Evolutionary conservation across 2,888 invertebrate genomes (phyloP), one percentile per base, ranked within the genome.

Genomic region (Acanthosepion lycidas): DNA sequence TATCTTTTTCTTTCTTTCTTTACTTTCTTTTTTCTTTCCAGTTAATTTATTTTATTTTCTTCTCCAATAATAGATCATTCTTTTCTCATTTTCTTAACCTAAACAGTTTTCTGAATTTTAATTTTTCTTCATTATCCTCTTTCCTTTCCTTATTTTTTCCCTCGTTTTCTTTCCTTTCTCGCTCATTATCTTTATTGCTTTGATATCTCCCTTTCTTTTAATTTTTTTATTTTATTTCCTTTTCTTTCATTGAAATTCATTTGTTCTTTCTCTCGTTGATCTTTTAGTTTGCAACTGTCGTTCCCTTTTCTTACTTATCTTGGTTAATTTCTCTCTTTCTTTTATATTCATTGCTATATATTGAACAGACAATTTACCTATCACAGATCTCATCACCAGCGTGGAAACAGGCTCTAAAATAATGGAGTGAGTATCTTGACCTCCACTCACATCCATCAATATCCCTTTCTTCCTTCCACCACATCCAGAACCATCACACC

Each of bases 341-440:
- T 12, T 78, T n/a, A 28, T 12, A 33, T 78, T 33, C 33, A n/a
- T 78, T 33, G 78, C n/a, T 78, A n/a, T 78, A n/a, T 78, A 78
- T 78, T 15, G 78, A 78, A 78, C n/a, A 78, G 78, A 78, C 78
- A 78, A 78, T 78, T 78, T 78, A 78, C 78, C 78, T 78, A n/a
- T 78, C 78, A 78, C 78, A 78, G 78, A 78, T 78, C 78, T 78
- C 78, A 78, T 78, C 78, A 78, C 78, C n/a, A 78, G n/a, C 78
- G 78, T 33, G n/a, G 78, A 78, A 78, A 78, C 78, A n/a, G 78
- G n/a, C 78, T 78, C 78, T 78, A 78, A 78, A 78, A 78, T 78
- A 78, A 78, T 78, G 78, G 15, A 78, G 78, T 78, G 78, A 78
- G 33, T 78, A 78, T 78, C 78, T 78, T 78, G 78, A 78, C 78